Base-by-base conservation (phyloP, 1,140 invertebrate species). In the Penaeus vannamei region DNA sequence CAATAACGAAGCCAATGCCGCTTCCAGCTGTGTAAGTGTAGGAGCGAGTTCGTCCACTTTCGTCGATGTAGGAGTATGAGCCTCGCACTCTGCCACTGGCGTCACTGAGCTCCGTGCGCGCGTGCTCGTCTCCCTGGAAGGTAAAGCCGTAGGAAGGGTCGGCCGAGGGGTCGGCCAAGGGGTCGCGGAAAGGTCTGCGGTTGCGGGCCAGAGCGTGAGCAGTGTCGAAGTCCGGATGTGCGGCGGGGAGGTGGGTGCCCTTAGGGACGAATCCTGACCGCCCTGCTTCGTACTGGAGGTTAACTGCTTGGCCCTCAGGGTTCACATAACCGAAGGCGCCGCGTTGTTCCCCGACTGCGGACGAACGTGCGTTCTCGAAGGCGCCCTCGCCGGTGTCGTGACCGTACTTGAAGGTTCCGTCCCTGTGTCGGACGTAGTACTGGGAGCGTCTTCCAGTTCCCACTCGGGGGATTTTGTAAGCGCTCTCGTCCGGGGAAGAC, bases 51-150 rank as follows among this genome's bases (percentile, higher is more conserved):
- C 64, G 62, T 76, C 72, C 72, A 17, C 10, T 36, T 36, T 76
- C 29, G 79, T 92, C 92, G 22, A 91, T 91, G 85, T 93, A 93
- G 61, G 92, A 91, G 90, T 93, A 93, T 32, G 90, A 87, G 26
- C 92, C 92, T 10, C 91, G 76, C 0, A 93, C 92, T n/a, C 72
- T 90, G 10, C 92, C 92, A 26, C 92, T 91, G n/a, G 90, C 36
- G n/a, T 84, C 91, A 26, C 36, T 23, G 10, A 29, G 77, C 59
- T 92, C 92, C 23, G 90, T 36, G 14, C 91, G 36, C n/a, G 42
- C n/a, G 46, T 92, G 91, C n/a, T 89, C 91, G 22, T 84, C 86
- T 12, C 89, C 90, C 20, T 62, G 84, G 80, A 90, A 92, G 19
- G 62, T 72, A 76, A 92, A 91, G 59, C 83, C 89, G 59, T 89